Evolutionary conservation across 1,140 invertebrate genomes (phyloP), one percentile per base, ranked within the genome.

Genomic region (Caenorhabditis remanei): DNA sequence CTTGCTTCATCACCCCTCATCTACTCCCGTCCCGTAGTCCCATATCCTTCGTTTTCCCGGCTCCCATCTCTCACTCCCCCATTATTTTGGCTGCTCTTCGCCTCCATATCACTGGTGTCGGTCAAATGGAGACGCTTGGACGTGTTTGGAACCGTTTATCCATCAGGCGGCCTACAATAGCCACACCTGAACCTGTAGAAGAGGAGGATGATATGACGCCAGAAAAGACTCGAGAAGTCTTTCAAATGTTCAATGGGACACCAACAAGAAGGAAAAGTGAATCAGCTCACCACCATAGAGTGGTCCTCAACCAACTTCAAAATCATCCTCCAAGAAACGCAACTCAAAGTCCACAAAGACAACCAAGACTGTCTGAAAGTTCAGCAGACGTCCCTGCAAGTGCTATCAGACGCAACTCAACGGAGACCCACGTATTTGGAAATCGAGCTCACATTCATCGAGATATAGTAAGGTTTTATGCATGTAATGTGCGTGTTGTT

Each of bases 121-220:
- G 43, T 48, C 56, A 58, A 14, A 87, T 87, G 86, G 82, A 87
- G 46, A 71, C 55, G 13, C 86, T 87, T 24, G 82, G 75, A 14
- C 86, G 86, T 55, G 86, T 84, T 19, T 87, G 86, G 86, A 55
- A 50, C 48, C 67, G 79, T 79, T 40, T 87, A 14, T 87, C 86
- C 14, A 63, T 71, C 24, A 41, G 86, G 43, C 75, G 86, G 8
- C 75, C 75, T 2, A 83, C 86, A 2, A 8, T 87, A 4, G 67
- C 71, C 43, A 79, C 71, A 21, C 71, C 63, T 56, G 40, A 71
- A 56, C 50, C 83, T 19, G 16, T 56, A 11, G 83, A 71, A 48
- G 65, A 21, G 16, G 87, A 85, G 19, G 84, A 85, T 50, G 87
- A 88, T 16, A 83, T 87, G 24, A 56, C 50, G 9, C 84, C 84